Base-by-base conservation (phyloP, 2,797 vertebrate species). In the Bryconaethiops microstoma region DNA sequence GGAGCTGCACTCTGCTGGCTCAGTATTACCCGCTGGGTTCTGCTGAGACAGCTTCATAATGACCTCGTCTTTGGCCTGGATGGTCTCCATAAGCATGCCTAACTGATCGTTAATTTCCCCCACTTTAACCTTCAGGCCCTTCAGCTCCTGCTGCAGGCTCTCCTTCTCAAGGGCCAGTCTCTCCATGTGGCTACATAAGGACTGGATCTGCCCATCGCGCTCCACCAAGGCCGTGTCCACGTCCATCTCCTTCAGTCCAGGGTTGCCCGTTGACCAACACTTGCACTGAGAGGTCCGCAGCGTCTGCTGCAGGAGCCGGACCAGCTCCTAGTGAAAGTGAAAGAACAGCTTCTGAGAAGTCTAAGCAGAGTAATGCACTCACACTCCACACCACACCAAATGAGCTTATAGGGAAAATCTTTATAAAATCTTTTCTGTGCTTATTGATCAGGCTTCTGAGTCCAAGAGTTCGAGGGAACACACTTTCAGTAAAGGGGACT, bases 1-100 rank as follows among this genome's bases (percentile, higher is more conserved):
- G 0, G 77, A 50, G 3, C 89, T 83, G 1, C 89, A 83, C 10
- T 92, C 84, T 0, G 85, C 82, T 81, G 78, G 2, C 87, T 81
- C 63, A 7, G 21, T 19, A 64, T 93, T 90, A n/a, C 92, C 90
- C 39, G 95, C 96, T 0, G 59, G 63, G 83, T 72, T 87, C 76
- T 96, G 86, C 86, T 91, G 93, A 1, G 97, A 98, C 54, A 99
- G 93, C 85, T 97, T 97, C 72, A 99, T 96, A 88, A 99, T 99
- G 83, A 97, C 96, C 82, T 99, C 95, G 8, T 99, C 98, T 90
- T 99, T 99, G 83, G 97, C 98, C 85, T 97, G 96, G 86, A 99
- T 98, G 65, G 97, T 99, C 91, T 99, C 98, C 96, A 97, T 96
- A 79, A 99, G 85, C 97, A 99, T 99, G 12, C 93, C 95, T 83